Conservation (phyloP, 2,113 vertebrate genomes). For the Anarrhichthys ocellatus region DNA sequence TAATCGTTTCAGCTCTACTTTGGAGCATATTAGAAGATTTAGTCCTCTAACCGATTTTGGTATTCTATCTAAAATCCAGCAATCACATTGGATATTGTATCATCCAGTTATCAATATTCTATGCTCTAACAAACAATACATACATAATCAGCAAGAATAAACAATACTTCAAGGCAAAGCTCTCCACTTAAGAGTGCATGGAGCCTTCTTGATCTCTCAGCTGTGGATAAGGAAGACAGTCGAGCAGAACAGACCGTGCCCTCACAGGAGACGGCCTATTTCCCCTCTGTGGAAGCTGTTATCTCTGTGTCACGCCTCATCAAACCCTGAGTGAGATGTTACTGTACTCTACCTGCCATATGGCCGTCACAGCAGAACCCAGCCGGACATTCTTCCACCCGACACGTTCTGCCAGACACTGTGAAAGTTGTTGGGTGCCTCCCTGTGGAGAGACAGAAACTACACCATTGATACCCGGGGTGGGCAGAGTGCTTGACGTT, state of each 20-base stretch:
- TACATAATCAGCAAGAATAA: background rate
- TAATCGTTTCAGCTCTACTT: background rate
- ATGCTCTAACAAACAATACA: background rate
- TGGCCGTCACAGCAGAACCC: conserved; percentile 79
- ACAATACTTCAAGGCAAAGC: background rate
- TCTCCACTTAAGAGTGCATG: background rate
- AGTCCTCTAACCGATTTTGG: background rate
- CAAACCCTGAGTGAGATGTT: conserved; percentile 74
- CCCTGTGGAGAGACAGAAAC: conserved; percentile 80
- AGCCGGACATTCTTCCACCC: conserved; percentile 77
- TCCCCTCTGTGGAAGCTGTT: conserved; percentile 68
- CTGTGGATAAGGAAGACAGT: conserved; percentile 50
- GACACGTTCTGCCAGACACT: conserved; percentile 76
- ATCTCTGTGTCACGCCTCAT: conserved; percentile 71
- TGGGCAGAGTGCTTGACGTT: background rate
- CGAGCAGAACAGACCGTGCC: conserved; percentile 55
- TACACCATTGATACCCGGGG: conserved; percentile 12
- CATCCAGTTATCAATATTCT: background rate
- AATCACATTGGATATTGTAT: background rate
- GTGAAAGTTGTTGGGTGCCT: conserved; percentile 83
- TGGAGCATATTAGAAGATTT: background rate
- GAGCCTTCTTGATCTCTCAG: conserved; percentile 31
- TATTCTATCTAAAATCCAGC: background rate
- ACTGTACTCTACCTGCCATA: conserved; percentile 82
- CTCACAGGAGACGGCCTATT: conserved; percentile 62